A percentile compares a stretch with the other conserved stretches of the same genome.
These are phyloP conservation scores for Ecdyonurus torrentis DNA, from an alignment of 2,888 invertebrate species.

Conservation along the genomic window DNA sequence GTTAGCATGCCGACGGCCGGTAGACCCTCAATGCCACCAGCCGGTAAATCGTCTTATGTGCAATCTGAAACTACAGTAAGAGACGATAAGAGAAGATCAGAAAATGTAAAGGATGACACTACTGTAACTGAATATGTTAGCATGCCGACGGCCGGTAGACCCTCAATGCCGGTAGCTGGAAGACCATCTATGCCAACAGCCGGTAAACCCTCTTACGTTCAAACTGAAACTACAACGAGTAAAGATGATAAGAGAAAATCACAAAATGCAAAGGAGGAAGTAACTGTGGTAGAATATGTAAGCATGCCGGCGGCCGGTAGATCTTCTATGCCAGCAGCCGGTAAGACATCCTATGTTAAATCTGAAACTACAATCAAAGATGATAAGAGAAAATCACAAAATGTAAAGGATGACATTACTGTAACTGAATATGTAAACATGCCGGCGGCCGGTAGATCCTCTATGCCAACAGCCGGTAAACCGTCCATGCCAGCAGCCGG, in stretches of 20 bases:
- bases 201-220: constrained; percentile 5
- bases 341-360: not conserved
- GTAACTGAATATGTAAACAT: not conserved
- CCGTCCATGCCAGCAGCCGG: too few relatives aligned
- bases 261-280: too few relatives aligned
- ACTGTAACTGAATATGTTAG: not conserved
- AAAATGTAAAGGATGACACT: too few relatives aligned
- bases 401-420: too few relatives aligned
- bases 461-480: too few relatives aligned
- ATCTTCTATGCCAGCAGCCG: not conserved
- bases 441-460: not conserved
- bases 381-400: too few relatives aligned
- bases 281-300: not conserved
- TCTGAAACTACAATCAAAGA: not conserved
- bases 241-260: too few relatives aligned
- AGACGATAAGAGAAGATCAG: too few relatives aligned
- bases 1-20: too few relatives aligned
- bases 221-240: not conserved
- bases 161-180: not conserved
- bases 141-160: not conserved
- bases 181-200: constrained; percentile 1
- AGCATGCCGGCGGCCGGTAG: not conserved
- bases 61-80: not conserved
- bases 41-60: not conserved
- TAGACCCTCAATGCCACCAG: too few relatives aligned